These are phyloP conservation scores for Corbicula japonica DNA, from an alignment of 2,888 invertebrate species.

Conservation along the genomic window DNA sequence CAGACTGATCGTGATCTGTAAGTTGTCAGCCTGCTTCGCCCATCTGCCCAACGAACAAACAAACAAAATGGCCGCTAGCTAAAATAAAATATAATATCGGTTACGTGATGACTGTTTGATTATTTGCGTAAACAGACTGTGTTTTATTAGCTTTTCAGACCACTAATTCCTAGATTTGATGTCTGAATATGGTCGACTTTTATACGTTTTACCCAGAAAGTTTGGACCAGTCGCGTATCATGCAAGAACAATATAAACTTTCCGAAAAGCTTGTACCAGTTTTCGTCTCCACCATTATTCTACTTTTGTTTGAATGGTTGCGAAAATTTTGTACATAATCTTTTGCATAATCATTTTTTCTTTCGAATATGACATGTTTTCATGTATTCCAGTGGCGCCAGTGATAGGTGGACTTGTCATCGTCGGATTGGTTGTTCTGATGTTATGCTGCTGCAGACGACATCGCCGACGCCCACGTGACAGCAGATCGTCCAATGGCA, in stretches of 20 bases:
- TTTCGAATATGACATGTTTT: neutral
- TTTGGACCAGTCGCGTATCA: no score
- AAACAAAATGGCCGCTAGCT: neutral
- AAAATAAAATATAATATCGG: neutral
- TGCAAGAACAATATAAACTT: no score
- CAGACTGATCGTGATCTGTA: constrained; percentile 3
- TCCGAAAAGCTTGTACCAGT: neutral
- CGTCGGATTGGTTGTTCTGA: constrained; percentile 1
- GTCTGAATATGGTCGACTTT: neutral
- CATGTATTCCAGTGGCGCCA: constrained; percentile 40
- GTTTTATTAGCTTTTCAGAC: neutral
- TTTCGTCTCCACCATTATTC: no score
- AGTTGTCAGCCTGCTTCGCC: neutral
- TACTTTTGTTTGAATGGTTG: no score
- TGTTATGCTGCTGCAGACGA: constrained; percentile 27
- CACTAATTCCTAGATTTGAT: neutral
- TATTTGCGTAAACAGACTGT: neutral
- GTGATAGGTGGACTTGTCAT: constrained; percentile 13
- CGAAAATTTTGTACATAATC: neutral
- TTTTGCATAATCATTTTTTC: neutral
- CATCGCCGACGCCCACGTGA: neutral
- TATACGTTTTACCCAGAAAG: no score
- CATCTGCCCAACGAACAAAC: neutral
- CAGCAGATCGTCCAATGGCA: neutral
- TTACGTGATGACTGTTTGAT: neutral